phyloP scores from a whole-genome alignment of 2,113 vertebrate genomes.

The Brachypteracias leptosomus region DNA sequence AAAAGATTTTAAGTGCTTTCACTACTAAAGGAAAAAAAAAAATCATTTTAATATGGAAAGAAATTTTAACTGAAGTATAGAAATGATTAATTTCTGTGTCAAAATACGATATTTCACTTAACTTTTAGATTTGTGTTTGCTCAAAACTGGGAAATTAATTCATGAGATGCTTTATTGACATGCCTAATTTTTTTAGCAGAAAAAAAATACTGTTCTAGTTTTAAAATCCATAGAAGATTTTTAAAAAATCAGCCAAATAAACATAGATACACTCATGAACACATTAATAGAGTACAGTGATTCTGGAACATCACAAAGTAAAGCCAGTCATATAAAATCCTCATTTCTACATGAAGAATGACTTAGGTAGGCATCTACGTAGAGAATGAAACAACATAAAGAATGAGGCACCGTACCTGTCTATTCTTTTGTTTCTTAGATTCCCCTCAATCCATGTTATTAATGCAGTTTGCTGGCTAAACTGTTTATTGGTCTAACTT shows the following conservation, averaged over 20 bases:
- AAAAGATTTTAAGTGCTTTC: background rate
- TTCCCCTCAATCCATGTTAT: background rate
- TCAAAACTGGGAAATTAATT: background rate
- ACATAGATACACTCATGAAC: background rate
- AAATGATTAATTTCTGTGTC: background rate
- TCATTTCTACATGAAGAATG: background rate
- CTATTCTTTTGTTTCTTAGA: background rate
- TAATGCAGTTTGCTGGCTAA: background rate
- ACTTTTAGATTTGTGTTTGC: background rate
- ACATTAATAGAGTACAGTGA: background rate
- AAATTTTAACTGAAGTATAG: background rate
- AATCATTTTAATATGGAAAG: background rate
- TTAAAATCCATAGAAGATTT: background rate
- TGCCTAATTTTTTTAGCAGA: background rate
- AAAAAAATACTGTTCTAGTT: background rate
- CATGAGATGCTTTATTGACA: background rate
- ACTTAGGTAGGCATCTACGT: no score
- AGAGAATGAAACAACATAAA: no score
- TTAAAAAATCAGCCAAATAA: background rate
- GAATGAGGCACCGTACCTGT: background rate
- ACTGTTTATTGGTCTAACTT: background rate
- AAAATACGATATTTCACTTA: background rate
- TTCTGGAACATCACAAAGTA: background rate
- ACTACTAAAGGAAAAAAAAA: background rate
- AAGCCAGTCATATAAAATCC: background rate